Base-by-base conservation (phyloP, 2,113 vertebrate genomes). In the Brachirus orientalis region DNA sequence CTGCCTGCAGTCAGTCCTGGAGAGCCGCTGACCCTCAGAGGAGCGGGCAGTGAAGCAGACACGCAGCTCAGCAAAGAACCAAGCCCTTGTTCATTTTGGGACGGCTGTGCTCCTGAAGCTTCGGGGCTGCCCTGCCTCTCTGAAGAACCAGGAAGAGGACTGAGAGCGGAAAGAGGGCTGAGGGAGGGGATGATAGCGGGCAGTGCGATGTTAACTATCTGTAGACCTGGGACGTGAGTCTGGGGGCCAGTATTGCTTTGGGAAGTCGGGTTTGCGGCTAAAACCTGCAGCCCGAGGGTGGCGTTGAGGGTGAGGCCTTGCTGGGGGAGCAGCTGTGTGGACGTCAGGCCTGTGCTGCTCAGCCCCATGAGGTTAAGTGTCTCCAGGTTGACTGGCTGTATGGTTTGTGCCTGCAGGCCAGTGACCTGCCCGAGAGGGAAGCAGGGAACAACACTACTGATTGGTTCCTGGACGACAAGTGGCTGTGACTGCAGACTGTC, bases 141-240 rank as follows among this genome's bases (percentile, higher is more conserved):
- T 0, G 64, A 59, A 16, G 70, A 51, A 8, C 74, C 56, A 0
- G 88, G 83, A 3, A 87, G 77, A 36, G 91, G 93, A 18, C 92
- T 80, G 0, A 95, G 93, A 0, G 90, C 0, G 0, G 93, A 47
- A 0, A 94, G 75, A 0, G 95, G 95, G 69, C 94, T 92, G 9
- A 96, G 86, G 0, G 96, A 95, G 13, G 98, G 95, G 19, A 98
- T 95, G 63, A 98, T 85, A 13, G 96, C 89, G 0, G 97, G 97
- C 66, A 98, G 78, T 41, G 96, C 92, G 2, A 98, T 97, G 87
- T 98, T 99, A 1, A 99, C 76, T 36, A 99, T 97, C 88, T 98
- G 98, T 56, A 98, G 89, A 19, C 96, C 91, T 0, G 96, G 95
- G 16, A 98, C 79, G 54, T 93, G 96, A 0, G 93, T 79, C 79